These are phyloP conservation scores for Augiades crinisus DNA, from an alignment of 2,888 invertebrate species.

Conservation along the genomic window DNA sequence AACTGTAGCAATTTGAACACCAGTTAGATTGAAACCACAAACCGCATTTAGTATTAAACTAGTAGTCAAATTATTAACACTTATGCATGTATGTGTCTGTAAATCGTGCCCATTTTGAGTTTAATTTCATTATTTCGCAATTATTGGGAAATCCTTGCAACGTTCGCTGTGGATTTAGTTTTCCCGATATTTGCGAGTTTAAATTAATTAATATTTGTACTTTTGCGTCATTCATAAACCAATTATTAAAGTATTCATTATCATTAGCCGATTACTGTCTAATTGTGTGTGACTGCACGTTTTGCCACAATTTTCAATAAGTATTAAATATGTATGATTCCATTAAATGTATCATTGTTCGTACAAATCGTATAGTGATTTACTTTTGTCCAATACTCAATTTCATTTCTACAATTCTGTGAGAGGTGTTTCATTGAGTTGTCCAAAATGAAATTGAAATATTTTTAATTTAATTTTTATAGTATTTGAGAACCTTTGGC, in stretches of 20 bases:
- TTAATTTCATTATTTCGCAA: constrained; percentile 20
- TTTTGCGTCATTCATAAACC: background rate
- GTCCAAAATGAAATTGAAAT: too few species aligned
- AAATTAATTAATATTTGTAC: constrained; percentile 1
- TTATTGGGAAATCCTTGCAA: constrained; percentile 22
- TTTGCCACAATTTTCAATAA: too few species aligned
- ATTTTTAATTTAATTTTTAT: too few species aligned
- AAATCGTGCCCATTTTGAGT: constrained; percentile 5
- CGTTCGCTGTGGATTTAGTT: constrained; percentile 14
- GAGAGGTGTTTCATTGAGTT: too few species aligned
- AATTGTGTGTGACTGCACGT: too few species aligned
- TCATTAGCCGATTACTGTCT: too few species aligned
- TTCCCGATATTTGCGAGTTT: constrained; percentile 23
- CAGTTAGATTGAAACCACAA: constrained; percentile 26
- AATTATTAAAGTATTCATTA: too few species aligned
- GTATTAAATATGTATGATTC: too few species aligned
- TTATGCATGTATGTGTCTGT: constrained; percentile 1
- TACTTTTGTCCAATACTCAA: too few species aligned
- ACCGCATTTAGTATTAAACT: constrained; percentile 24
- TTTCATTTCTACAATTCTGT: too few species aligned
- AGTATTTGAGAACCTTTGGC: background rate
- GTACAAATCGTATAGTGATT: too few species aligned
- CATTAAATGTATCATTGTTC: too few species aligned
- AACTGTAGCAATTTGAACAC: constrained; percentile 7
- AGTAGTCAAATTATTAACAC: constrained; percentile 21